Evolutionary conservation across 1,140 invertebrate species (phyloP).

Genomic region (Nylanderia fulva): DNA sequence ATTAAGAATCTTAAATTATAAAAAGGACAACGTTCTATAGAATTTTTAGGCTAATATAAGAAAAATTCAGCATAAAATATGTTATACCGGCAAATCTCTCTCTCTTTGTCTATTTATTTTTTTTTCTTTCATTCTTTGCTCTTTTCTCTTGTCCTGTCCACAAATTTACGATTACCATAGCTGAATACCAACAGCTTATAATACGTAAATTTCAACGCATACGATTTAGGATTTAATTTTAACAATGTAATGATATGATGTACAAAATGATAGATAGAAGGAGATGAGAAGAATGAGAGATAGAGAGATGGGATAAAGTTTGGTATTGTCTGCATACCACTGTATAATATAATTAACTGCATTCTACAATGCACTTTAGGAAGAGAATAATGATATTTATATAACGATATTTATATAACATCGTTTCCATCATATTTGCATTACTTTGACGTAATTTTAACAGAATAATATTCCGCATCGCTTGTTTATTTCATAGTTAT

Average conservation of each 20-base stretch:
- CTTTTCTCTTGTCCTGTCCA: neutral
- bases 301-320: conserved; percentile 14
- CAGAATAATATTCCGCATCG: conserved; percentile 28
- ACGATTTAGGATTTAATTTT: conserved; percentile 29
- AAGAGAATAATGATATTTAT: conserved; percentile 16
- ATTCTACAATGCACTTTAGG: conserved; percentile 28
- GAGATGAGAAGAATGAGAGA: conserved; percentile 8
- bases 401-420: neutral
- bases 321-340: conserved; percentile 15
- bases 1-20: neutral
- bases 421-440: conserved; percentile 41
- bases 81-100: neutral
- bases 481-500: conserved; percentile 12
- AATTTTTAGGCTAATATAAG: neutral
- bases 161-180: neutral
- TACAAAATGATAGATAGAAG: conserved; percentile 6
- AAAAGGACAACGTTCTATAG: neutral
- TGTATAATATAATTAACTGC: conserved; percentile 39
- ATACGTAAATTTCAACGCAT: conserved; percentile 41
- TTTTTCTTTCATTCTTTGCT: neutral
- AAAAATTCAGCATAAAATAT: neutral
- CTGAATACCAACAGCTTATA: conserved; percentile 13
- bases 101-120: neutral
- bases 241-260: conserved; percentile 3
- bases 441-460: conserved; percentile 16